phyloP scores from a whole-genome alignment of 2,797 vertebrate species.

The Pseudomugil tenellus region DNA sequence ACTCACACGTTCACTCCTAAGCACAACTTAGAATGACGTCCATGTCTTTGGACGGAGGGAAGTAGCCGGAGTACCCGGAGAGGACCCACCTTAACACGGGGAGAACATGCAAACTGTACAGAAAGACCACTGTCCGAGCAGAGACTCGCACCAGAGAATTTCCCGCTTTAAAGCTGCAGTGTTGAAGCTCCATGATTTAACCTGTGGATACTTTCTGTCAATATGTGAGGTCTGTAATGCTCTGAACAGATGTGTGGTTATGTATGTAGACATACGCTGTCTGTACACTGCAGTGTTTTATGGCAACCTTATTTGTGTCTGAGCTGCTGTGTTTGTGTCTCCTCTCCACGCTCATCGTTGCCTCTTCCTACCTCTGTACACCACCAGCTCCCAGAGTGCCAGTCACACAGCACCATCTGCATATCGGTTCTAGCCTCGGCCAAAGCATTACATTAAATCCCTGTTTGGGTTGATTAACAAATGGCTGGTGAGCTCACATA shows the following conservation, averaged over 20 bases:
- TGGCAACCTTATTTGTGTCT: constrained; percentile 27
- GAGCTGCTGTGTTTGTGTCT: constrained; percentile 72
- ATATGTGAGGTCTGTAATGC: constrained; percentile 13
- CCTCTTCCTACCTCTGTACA: constrained; percentile 52
- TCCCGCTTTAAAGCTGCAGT: too few relatives aligned
- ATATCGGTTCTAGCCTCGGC: constrained; percentile 81
- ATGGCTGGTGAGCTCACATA: constrained; percentile 85
- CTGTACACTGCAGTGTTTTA: constrained; percentile 20
- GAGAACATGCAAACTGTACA: too few relatives aligned
- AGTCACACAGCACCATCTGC: constrained; percentile 85
- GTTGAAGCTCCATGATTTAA: too few relatives aligned
- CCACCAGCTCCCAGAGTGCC: constrained; percentile 65
- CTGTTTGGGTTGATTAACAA: constrained; percentile 89
- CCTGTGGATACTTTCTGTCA: background rate
- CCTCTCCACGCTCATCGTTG: constrained; percentile 40
- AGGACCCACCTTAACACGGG: too few relatives aligned
- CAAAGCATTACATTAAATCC: constrained; percentile 89
- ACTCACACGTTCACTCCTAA: too few relatives aligned
- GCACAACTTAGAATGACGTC: too few relatives aligned
- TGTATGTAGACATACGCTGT: constrained; percentile 9
- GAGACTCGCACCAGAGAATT: too few relatives aligned
- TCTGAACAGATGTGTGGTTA: constrained; percentile 6
- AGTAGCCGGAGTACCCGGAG: too few relatives aligned
- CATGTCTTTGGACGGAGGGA: too few relatives aligned
- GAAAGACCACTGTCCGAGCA: too few relatives aligned